phyloP scores from a whole-genome alignment of 2,888 invertebrate genomes.

The Tetragonula carbonaria region DNA sequence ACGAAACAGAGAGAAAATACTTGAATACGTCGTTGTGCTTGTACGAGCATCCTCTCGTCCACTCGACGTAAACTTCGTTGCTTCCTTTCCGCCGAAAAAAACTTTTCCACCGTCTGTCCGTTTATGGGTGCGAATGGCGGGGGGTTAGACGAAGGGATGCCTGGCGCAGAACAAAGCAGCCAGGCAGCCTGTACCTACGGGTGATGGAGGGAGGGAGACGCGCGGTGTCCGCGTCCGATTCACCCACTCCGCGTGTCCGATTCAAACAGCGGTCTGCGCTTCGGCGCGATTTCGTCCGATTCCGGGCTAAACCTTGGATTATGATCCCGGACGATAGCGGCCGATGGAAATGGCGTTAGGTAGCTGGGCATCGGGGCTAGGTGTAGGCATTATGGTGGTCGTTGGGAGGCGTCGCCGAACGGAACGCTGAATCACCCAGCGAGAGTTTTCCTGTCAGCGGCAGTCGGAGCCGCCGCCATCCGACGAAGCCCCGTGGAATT shows the following conservation, averaged over 20 bases:
- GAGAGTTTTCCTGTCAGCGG: conserved; percentile 84
- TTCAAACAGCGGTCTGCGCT: conserved; percentile 53
- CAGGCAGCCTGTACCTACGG: neutral
- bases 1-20: neutral
- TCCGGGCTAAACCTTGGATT: conserved; percentile 70
- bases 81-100: neutral
- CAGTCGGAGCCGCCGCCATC: conserved; percentile 77
- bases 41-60: neutral
- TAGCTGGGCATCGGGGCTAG: conserved; percentile 67
- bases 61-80: neutral
- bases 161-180: conserved; percentile 8
- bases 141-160: conserved; percentile 1
- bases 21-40: neutral
- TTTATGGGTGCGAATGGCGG: neutral
- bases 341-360: conserved; percentile 74
- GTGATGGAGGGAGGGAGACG: neutral
- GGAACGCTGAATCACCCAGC: conserved; percentile 84
- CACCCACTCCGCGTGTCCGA: conserved; percentile 41
- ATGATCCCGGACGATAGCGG: conserved; percentile 74
- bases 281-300: conserved; percentile 66
- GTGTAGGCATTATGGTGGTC: conserved; percentile 78
- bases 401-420: conserved; percentile 83
- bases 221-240: conserved; percentile 30
- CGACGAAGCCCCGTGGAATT: conserved; percentile 80
- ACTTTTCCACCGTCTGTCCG: neutral